phyloP scores from a whole-genome alignment of 2,888 invertebrate species.

The Julus scanicus region DNA sequence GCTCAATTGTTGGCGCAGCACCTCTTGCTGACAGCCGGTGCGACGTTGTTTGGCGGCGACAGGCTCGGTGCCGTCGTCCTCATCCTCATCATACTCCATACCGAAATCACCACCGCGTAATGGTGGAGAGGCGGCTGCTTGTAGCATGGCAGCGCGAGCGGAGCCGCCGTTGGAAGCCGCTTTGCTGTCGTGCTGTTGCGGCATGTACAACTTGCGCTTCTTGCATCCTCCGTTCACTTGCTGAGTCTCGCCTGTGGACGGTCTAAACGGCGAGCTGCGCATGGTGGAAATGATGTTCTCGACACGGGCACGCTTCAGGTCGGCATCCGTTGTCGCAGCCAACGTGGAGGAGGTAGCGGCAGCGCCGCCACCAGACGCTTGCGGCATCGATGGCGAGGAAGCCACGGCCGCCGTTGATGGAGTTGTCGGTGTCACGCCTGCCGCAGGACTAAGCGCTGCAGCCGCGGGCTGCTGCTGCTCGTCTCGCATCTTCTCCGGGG shows the following conservation, averaged over 20 bases:
- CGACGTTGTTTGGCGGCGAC: constrained; percentile 4
- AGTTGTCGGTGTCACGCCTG: constrained; percentile 50
- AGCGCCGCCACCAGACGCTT: not conserved
- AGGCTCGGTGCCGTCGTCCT: not conserved
- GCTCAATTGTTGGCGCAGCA: constrained; percentile 41
- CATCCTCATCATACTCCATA: constrained; percentile 22
- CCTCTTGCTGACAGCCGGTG: constrained; percentile 17
- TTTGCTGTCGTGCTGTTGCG: constrained; percentile 62
- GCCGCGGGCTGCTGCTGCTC: constrained; percentile 50
- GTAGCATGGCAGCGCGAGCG: not conserved
- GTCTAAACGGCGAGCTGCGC: constrained; percentile 70
- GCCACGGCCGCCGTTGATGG: constrained; percentile 57
- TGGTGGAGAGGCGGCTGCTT: constrained; percentile 27
- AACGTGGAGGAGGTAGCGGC: constrained; percentile 24
- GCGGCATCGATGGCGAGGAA: constrained; percentile 22
- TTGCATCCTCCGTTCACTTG: constrained; percentile 76
- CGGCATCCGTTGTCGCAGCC: constrained; percentile 63
- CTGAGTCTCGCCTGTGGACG: constrained; percentile 52
- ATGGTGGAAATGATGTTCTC: constrained; percentile 95
- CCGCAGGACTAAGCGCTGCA: not conserved
- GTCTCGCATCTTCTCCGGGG: not conserved
- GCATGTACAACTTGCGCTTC: constrained; percentile 93
- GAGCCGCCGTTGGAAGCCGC: not conserved
- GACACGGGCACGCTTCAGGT: constrained; percentile 91
- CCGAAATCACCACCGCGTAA: not conserved